These are phyloP conservation scores for Poeciliopsis presidionis DNA, from an alignment of 2,797 vertebrate genomes.

Conservation along the genomic window DNA sequence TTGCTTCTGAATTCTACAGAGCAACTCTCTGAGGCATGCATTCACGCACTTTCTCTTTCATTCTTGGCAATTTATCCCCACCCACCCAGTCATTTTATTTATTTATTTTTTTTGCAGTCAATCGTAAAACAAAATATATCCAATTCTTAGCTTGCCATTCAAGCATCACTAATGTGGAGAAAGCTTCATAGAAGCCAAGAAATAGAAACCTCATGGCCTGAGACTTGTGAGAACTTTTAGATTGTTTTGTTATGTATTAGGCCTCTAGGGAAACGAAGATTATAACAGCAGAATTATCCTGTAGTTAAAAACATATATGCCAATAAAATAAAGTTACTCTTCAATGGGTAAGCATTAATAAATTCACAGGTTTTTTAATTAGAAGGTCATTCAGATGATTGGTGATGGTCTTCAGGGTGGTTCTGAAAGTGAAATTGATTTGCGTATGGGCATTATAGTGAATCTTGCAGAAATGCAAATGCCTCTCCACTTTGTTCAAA, in stretches of 20 bases:
- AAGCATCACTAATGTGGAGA: slow-evolving; percentile 59
- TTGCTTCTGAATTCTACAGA: slow-evolving; percentile 72
- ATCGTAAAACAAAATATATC: slow-evolving; percentile 66
- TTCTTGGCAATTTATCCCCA: slow-evolving; percentile 52
- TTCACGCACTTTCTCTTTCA: slow-evolving; percentile 64
- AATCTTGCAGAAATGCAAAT: neutral
- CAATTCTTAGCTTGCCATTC: slow-evolving; percentile 61
- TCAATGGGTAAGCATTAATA: slow-evolving; percentile 75
- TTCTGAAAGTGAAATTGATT: slow-evolving; percentile 73
- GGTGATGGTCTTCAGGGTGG: slow-evolving; percentile 28
- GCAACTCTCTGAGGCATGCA: slow-evolving; percentile 67
- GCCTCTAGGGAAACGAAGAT: slow-evolving; percentile 40
- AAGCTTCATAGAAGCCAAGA: slow-evolving; percentile 67
- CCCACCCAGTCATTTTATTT: neutral
- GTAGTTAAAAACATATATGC: slow-evolving; percentile 40
- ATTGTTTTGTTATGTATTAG: slow-evolving; percentile 19
- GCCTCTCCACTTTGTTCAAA: neutral
- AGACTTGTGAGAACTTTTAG: slow-evolving; percentile 49
- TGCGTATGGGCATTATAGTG: slow-evolving; percentile 61
- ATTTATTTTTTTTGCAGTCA: slow-evolving; percentile 50
- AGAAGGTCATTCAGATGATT: neutral
- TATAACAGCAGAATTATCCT: slow-evolving; percentile 40
- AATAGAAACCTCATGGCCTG: slow-evolving; percentile 59
- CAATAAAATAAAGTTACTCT: slow-evolving; percentile 67
- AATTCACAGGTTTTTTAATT: slow-evolving; percentile 62